These are phyloP conservation scores for Nilaparvata lugens DNA, from an alignment of 1,140 invertebrate genomes.

Conservation along the genomic window DNA sequence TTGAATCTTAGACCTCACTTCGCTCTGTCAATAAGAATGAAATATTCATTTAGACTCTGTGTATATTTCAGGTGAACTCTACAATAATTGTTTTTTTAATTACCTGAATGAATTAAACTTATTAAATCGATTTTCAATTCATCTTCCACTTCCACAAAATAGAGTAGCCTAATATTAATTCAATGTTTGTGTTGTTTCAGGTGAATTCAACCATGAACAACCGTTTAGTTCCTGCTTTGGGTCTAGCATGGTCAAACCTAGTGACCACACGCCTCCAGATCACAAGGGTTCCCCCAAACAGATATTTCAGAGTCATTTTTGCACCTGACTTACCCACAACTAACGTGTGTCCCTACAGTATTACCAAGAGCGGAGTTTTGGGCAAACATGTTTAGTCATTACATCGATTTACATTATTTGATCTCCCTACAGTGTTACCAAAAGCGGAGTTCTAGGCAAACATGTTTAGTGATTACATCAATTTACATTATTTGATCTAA, in stretches of 20 bases:
- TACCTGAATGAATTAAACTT: too few relatives aligned
- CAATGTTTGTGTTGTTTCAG: too few relatives aligned
- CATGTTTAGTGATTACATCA: neutral
- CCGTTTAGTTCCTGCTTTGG: slow-evolving; percentile 42
- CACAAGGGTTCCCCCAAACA: neutral
- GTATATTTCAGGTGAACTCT: too few relatives aligned
- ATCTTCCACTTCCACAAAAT: too few relatives aligned
- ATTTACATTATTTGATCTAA: too few relatives aligned
- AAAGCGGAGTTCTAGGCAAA: neutral
- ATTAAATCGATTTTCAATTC: too few relatives aligned
- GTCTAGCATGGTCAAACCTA: slow-evolving; percentile 58
- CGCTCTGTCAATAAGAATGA: too few relatives aligned
- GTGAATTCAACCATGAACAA: slow-evolving; percentile 18
- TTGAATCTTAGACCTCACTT: too few relatives aligned
- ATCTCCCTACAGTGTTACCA: slow-evolving; percentile 5
- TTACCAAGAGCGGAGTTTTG: neutral
- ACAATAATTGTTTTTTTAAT: too few relatives aligned
- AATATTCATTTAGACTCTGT: too few relatives aligned
- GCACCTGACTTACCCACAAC: slow-evolving; percentile 11
- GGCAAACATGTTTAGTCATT: neutral
- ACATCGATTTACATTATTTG: too few relatives aligned
- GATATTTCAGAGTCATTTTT: slow-evolving; percentile 9
- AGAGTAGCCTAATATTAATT: too few relatives aligned
- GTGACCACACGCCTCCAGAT: slow-evolving; percentile 53
- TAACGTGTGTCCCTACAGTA: slow-evolving; percentile 10